Base-by-base conservation (phyloP, 2,888 invertebrate genomes). In the Agrypnus murinus region DNA sequence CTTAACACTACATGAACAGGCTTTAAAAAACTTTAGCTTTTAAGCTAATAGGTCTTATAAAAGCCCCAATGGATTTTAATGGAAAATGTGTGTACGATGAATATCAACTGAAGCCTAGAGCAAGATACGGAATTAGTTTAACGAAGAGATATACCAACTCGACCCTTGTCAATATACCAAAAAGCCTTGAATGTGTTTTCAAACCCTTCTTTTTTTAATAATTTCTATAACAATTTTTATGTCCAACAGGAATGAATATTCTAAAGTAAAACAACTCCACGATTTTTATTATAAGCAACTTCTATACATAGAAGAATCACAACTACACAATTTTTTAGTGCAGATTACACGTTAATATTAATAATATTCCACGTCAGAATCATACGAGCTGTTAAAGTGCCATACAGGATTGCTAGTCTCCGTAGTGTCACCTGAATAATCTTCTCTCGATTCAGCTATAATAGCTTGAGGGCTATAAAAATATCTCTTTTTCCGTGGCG, bases 11-110 rank as follows among this genome's bases (percentile, higher is more conserved):
- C n/a, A 25, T 25, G 25, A 25, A 25, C 25, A 50, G 2, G 7
- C 25, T 6, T 31, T 7, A 50, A 31, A 25, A 31, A 50, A 32
- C 25, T 31, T 31, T 9, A 19, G 36, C 38, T 15, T 36, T n/a
- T 36, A 57, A 57, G 57, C 57, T 38, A 57, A 57, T 38, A 57
- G 38, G 17, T 19, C 17, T 57, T 57, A 38, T 38, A 9, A 36
- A 36, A 57, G 9, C 57, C 34, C 17, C 36, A 36, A n/a, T 32
- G 17, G 14, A 8, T 57, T 57, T 57, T 57, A 57, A 57, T 57
- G 57, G 57, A 57, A 57, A 57, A 57, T 38, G 15, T 34, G 6
- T 57, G 57, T 57, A 57, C 8, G 38, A 10, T 38, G 36, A 38
- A 57, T 57, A 57, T 34, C n/a, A 57, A 50, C 25, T 12, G 46